Percentiles rank a stretch among this genome's conserved stretches.
These are phyloP conservation scores for Drosophila neotestacea DNA, from an alignment of 2,888 invertebrate genomes.

Conservation along the genomic window DNA sequence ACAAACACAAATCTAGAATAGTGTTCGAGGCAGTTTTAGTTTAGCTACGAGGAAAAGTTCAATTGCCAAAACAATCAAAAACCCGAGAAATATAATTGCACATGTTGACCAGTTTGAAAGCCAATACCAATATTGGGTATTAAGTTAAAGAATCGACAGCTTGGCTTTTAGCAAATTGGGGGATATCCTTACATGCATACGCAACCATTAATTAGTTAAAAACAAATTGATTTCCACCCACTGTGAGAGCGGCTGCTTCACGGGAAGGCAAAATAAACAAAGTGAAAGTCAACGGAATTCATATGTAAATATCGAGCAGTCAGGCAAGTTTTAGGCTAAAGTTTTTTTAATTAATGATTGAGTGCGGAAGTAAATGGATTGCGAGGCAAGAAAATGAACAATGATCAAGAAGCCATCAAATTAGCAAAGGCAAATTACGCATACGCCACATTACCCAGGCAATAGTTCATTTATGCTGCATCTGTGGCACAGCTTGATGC, in stretches of 20 bases:
- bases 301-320: constrained; percentile 43
- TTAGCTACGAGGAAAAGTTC: constrained; percentile 35
- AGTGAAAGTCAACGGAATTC: constrained; percentile 34
- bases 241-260: background rate
- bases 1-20: constrained; percentile 23
- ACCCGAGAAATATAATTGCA: constrained; percentile 38
- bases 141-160: constrained; percentile 20
- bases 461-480: constrained; percentile 25
- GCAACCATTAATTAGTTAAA: constrained; percentile 64
- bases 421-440: constrained; percentile 36
- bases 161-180: constrained; percentile 55
- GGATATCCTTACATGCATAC: constrained; percentile 11
- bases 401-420: constrained; percentile 21
- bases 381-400: background rate
- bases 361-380: constrained; percentile 5
- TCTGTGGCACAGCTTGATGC: constrained; percentile 30
- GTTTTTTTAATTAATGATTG: constrained; percentile 14
- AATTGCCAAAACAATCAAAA: constrained; percentile 44
- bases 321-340: constrained; percentile 17
- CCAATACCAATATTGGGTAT: constrained; percentile 20
- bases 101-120: constrained; percentile 22
- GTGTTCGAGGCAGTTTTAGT: constrained; percentile 33
- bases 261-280: constrained; percentile 34
- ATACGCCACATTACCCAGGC: constrained; percentile 41
- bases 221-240: constrained; percentile 51